Evolutionary conservation across 2,113 vertebrate species (phyloP), one percentile per base, ranked within the genome.

Genomic region (Hippocampus abdominalis): DNA sequence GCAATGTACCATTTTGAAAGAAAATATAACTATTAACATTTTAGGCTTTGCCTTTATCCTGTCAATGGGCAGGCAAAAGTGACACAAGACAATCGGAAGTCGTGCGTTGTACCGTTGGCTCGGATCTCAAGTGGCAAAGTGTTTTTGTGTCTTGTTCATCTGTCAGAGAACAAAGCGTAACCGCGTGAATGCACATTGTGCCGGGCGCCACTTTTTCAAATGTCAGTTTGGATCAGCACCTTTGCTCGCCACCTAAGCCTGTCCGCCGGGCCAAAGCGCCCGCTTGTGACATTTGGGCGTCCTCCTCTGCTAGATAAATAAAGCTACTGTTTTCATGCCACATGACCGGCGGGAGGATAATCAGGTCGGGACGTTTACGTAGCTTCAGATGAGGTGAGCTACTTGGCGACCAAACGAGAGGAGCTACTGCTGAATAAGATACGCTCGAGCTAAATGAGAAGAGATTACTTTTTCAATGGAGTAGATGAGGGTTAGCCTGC

Each of bases 221-320:
- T 70, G 80, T 80, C 82, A 83, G 54, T 77, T 70, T 72, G 68
- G 68, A 81, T 79, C 73, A 79, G 60, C 73, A 84, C 72, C 71
- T 83, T 75, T 46, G 32, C 53, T 68, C 27, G 25, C 53, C 81
- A 77, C 57, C 48, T 20, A 53, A 66, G 18, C 79, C 68, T 66
- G 9, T 25, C 44, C 42, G 53, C 8, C n/a, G 44, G 62, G 72
- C 21, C 32, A 23, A 13, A 40, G n/a, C 1, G 39, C 61, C 23
- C 61, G 32, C 20, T 21, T 6, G 61, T 42, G 61, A 42, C 21
- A 63, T 63, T 63, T 42, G 61, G 32, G 60, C 21, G 60, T 39
- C 60, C 29, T 62, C 15, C 51, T 23, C 51, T 23, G 54, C 54
- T 23, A 8, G 7, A 61, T 20, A 61, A 5, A 64, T 42, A 23